Percentiles rank a stretch among this genome's conserved stretches.
Evolutionary conservation across 2,888 invertebrate genomes (phyloP).

Genomic region (Heterodera filipjevi): DNA sequence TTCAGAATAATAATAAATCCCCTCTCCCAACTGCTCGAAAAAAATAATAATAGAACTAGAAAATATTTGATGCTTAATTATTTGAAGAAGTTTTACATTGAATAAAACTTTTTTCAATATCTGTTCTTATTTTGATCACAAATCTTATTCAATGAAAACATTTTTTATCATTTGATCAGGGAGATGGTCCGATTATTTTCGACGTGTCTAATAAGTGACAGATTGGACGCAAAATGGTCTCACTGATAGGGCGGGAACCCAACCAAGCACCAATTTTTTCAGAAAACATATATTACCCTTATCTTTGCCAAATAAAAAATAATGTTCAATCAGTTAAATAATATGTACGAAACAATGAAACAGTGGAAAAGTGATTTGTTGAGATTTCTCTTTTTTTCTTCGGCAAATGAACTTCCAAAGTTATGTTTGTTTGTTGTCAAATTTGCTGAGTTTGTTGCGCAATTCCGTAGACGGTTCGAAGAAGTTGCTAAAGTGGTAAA

Average conservation of each 20-base stretch:
- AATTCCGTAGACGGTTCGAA: slow-evolving; percentile 48
- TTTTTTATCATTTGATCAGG: neutral
- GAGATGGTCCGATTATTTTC: neutral
- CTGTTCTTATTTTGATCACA: no score
- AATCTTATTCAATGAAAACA: no score
- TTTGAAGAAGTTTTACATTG: no score
- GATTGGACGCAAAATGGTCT: neutral
- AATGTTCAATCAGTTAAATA: no score
- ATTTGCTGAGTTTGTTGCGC: slow-evolving; percentile 44
- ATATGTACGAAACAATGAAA: neutral
- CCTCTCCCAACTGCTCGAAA: no score
- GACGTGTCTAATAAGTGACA: neutral
- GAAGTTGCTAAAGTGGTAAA: slow-evolving; percentile 31
- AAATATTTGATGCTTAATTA: no score
- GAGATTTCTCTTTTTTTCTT: no score
- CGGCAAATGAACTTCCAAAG: neutral
- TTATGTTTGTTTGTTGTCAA: neutral
- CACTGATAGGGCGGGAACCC: neutral
- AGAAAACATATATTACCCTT: neutral
- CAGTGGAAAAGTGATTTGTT: neutral
- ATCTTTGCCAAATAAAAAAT: neutral
- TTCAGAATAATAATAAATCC: no score
- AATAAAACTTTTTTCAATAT: no score
- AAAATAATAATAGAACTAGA: no score
- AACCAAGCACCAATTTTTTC: neutral